Evolutionary conservation across 2,797 vertebrate species (phyloP), one percentile per base, ranked within the genome.

Genomic region (Euthynnus affinis): DNA sequence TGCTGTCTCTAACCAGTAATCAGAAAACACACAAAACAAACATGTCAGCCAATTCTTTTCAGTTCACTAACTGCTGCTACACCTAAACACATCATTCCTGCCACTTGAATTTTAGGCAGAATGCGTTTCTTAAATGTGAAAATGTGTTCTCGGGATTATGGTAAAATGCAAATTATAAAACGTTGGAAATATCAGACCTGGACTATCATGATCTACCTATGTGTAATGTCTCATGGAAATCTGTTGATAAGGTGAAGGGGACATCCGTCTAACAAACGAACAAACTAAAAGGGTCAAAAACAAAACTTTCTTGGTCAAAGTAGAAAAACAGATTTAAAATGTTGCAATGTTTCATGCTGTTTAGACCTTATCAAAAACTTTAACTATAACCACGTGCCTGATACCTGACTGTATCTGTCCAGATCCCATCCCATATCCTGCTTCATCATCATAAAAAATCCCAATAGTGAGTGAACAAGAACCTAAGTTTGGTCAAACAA

Each of bases 341-440:
- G 34, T 37, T 37, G 34, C 34, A 37, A 9, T 1, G 6, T 9
- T 34, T 34, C 8, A 34, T 37, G 55, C 55, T 51, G 42, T 37
- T 37, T 53, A 27, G 48, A 71, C 7, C 14, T 59, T 29, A 59
- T 55, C 61, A 32, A 76, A 62, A 14, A 9, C 37, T n/a, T 20
- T n/a, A 12, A 40, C 34, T 23, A 14, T 5, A 42, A 48, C 57
- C 8, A n/a, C 37, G 48, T 15, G 25, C 37, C 42, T 17, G 3
- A 44, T 14, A 64, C 48, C 53, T 59, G 9, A 60, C 57, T 13
- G 3, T 15, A 53, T 60, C 27, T 48, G 1, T 37, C 18, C 25
- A 62, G 22, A 62, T 17, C 44, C 32, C 18, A 32, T 42, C 9
- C 49, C 42, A 17, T n/a, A 6, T 5, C 17, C 5, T 15, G 14